phyloP scores from a whole-genome alignment of 2,888 invertebrate genomes.

The Agelastica alni region DNA sequence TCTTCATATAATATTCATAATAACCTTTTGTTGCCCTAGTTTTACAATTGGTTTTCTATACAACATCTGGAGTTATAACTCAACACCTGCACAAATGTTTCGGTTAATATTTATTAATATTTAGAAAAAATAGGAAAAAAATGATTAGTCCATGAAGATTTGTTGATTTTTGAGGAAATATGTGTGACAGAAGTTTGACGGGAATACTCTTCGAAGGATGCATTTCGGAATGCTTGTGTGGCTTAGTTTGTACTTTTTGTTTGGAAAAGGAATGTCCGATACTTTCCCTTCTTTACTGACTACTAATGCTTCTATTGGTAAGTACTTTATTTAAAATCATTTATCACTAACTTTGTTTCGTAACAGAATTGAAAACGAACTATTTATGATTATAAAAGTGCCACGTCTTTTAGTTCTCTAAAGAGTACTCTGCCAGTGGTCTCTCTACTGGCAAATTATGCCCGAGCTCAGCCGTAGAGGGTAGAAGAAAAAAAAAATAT shows the following conservation, averaged over 20 bases:
- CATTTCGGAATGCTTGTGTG: conserved; percentile 31
- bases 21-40: conserved; percentile 1
- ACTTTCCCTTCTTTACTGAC: conserved; percentile 74
- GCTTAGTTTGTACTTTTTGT: conserved; percentile 27
- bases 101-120: not conserved
- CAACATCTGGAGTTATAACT: not conserved
- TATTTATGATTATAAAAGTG: too few species aligned
- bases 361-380: too few species aligned
- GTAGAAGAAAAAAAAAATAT: too few species aligned
- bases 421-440: too few species aligned
- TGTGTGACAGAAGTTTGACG: not conserved
- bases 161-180: not conserved
- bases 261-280: conserved; percentile 48
- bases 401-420: too few species aligned
- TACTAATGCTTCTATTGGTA: conserved; percentile 76
- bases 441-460: too few species aligned
- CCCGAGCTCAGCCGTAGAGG: too few species aligned
- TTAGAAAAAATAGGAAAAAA: not conserved
- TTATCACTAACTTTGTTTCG: too few species aligned
- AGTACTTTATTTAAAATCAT: conserved; percentile 40
- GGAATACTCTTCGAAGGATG: conserved; percentile 13
- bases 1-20: conserved; percentile 1
- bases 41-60: not conserved
- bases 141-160: not conserved
- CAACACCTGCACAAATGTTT: not conserved